Evolutionary conservation across 1,140 invertebrate species (phyloP).

Genomic region (Metaphire vulgaris): DNA sequence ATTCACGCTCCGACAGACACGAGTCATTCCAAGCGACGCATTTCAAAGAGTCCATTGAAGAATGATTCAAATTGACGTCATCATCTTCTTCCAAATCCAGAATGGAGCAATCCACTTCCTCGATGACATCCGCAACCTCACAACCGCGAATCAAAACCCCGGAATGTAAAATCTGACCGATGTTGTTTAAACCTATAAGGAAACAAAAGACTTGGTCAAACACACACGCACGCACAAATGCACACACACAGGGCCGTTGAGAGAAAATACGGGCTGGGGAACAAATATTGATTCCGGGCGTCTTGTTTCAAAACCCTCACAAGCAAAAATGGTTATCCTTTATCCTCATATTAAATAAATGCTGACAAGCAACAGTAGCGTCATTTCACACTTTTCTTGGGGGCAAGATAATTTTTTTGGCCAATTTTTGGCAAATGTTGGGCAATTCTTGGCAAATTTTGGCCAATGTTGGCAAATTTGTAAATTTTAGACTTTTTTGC

Average conservation of each 20-base stretch:
- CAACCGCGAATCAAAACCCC: background rate
- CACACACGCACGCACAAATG: background rate
- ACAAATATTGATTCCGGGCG: too few species aligned
- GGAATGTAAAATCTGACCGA: background rate
- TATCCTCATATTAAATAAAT: background rate
- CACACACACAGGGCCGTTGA: background rate
- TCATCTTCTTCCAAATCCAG: background rate
- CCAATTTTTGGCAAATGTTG: too few species aligned
- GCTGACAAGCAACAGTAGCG: background rate
- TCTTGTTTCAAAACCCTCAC: background rate
- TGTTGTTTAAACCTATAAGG: background rate
- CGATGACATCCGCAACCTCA: background rate
- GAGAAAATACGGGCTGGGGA: too few species aligned
- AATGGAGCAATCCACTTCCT: background rate
- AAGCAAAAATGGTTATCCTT: background rate
- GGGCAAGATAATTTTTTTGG: too few species aligned
- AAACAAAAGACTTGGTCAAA: background rate
- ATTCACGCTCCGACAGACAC: too few species aligned
- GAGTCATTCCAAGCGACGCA: too few species aligned
- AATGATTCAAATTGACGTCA: too few species aligned
- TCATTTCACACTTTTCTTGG: too few species aligned
- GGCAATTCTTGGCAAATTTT: too few species aligned
- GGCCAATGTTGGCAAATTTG: too few species aligned
- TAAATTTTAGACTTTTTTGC: too few species aligned
- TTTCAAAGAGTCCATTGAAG: too few species aligned